Evolutionary conservation across 37 sponge, comb jelly and placozoan genomes (phyloP).

Genomic region (Hexactinellida sp.): DNA sequence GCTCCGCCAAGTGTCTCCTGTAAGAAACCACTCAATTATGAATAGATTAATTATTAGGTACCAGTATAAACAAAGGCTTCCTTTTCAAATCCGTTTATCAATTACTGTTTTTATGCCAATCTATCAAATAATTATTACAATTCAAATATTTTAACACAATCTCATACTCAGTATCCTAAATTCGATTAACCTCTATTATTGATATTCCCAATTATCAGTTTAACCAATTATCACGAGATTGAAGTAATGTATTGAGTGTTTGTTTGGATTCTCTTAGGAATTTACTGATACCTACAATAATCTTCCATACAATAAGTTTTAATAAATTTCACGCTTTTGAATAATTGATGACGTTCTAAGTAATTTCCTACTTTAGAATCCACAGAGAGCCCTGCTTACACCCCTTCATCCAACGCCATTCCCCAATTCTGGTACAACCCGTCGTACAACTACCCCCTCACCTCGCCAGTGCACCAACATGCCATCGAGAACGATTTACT

Average conservation of each 20-base stretch:
- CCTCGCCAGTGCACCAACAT: not conserved
- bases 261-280: too few species aligned
- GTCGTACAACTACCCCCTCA: not conserved
- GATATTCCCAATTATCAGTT: too few species aligned
- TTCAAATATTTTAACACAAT: too few species aligned
- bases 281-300: too few species aligned
- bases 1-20: not conserved
- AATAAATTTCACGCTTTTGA: too few species aligned
- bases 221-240: too few species aligned
- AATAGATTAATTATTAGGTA: not conserved
- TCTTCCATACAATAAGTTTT: too few species aligned
- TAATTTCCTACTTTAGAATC: not conserved
- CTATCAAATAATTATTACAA: not conserved
- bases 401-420: not conserved
- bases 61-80: not conserved
- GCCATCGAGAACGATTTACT: not conserved
- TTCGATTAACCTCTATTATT: too few species aligned
- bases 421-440: constrained; percentile 15
- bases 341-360: too few species aligned
- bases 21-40: not conserved
- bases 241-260: too few species aligned
- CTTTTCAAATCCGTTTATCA: not conserved
- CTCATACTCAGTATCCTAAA: too few species aligned
- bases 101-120: not conserved
- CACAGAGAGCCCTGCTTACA: not conserved